Percentiles rank a stretch among this genome's conserved stretches.
Evolutionary conservation across 1,140 invertebrate genomes (phyloP).

Genomic region (Anastrepha obliqua): DNA sequence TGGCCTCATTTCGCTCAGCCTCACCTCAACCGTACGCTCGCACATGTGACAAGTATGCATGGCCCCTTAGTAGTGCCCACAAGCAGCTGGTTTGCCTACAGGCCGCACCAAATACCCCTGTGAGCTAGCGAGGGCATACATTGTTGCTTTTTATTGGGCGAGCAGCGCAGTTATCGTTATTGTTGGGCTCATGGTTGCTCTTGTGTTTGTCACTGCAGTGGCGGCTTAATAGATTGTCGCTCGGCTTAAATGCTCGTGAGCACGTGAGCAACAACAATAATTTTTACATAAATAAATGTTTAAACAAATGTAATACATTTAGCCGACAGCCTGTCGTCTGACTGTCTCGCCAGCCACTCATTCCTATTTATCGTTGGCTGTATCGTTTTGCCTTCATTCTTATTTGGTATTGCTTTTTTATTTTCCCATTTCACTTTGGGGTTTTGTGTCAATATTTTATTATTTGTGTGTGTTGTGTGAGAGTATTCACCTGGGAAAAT

Average conservation of each 20-base stretch:
- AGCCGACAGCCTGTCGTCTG: neutral
- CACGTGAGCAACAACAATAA: conserved; percentile 43
- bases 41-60: neutral
- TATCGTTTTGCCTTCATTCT: neutral
- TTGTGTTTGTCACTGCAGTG: conserved; percentile 9
- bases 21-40: neutral
- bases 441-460: conserved; percentile 14
- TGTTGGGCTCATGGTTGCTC: neutral
- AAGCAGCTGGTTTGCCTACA: neutral
- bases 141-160: conserved; percentile 27
- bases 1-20: conserved; percentile 12
- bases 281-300: conserved; percentile 42
- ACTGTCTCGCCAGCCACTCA: neutral
- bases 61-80: neutral
- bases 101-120: neutral
- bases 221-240: conserved; percentile 33
- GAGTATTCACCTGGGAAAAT: neutral
- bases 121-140: neutral
- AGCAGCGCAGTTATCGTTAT: neutral
- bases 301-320: conserved; percentile 23
- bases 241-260: conserved; percentile 46
- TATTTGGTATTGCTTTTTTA: neutral
- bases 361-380: neutral
- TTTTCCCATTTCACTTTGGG: neutral
- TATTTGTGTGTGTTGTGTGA: conserved; percentile 16